Percentiles rank a stretch among this genome's conserved stretches.
These are phyloP conservation scores for Trissolcus japonicus DNA, from an alignment of 2,888 invertebrate species.

Conservation along the genomic window DNA sequence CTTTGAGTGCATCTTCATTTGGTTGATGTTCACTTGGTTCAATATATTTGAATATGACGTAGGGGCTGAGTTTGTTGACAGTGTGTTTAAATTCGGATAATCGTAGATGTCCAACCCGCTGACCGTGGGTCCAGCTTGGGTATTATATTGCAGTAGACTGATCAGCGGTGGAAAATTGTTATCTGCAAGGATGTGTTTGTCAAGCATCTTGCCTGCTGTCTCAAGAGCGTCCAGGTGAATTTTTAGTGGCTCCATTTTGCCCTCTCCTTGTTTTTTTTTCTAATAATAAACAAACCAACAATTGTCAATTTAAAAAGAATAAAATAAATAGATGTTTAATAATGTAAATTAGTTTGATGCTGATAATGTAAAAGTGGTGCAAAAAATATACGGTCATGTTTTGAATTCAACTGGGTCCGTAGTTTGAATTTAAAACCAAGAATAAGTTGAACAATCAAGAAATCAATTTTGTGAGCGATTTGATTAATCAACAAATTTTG, in stretches of 20 bases:
- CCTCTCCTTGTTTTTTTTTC: too few relatives aligned
- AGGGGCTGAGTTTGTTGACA: conserved; percentile 80
- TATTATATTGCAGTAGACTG: conserved; percentile 78
- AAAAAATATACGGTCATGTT: neutral
- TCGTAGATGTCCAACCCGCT: conserved; percentile 94
- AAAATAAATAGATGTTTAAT: too few relatives aligned
- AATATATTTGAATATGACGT: conserved; percentile 36
- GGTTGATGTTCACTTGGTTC: conserved; percentile 80
- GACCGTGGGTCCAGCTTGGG: conserved; percentile 84
- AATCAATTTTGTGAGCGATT: neutral
- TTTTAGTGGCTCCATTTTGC: conserved; percentile 74
- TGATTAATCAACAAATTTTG: too few relatives aligned
- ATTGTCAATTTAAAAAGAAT: neutral
- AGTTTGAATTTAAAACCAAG: too few relatives aligned
- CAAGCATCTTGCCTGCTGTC: conserved; percentile 87
- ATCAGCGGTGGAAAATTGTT: conserved; percentile 84
- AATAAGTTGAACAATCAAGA: neutral
- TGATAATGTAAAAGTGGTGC: neutral
- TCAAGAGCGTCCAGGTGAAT: conserved; percentile 82
- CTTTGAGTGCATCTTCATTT: conserved; percentile 88
- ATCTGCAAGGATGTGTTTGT: conserved; percentile 84
- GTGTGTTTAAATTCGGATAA: conserved; percentile 88
- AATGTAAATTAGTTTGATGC: neutral
- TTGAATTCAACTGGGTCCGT: neutral
- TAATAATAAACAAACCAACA: too few relatives aligned